phyloP scores from a whole-genome alignment of 2,888 invertebrate genomes.

The Spisula solida region DNA sequence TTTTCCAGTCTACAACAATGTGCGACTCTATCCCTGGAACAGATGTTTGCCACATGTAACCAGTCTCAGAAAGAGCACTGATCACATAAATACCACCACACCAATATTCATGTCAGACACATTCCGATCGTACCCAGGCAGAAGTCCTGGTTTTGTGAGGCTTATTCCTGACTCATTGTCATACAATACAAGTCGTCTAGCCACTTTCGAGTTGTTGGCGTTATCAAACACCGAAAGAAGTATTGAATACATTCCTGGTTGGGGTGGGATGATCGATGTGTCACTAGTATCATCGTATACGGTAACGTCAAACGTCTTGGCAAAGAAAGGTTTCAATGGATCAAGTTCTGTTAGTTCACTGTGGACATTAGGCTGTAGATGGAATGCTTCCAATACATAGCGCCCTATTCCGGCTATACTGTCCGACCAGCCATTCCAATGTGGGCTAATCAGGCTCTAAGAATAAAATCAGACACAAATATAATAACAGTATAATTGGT shows the following conservation, averaged over 20 bases:
- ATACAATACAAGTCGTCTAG: slow-evolving; percentile 71
- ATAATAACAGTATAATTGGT: too few species aligned
- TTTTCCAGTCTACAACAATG: slow-evolving; percentile 64
- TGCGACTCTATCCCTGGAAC: slow-evolving; percentile 26
- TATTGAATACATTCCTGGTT: slow-evolving; percentile 73
- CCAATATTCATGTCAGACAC: slow-evolving; percentile 28
- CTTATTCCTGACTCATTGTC: slow-evolving; percentile 70
- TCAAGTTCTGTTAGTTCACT: slow-evolving; percentile 38
- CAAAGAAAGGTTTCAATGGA: slow-evolving; percentile 26
- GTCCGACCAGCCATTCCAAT: slow-evolving; percentile 47
- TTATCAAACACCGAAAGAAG: slow-evolving; percentile 73
- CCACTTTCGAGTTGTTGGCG: slow-evolving; percentile 76
- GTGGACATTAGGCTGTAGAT: slow-evolving; percentile 20
- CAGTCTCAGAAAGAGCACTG: slow-evolving; percentile 64
- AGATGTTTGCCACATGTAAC: slow-evolving; percentile 68
- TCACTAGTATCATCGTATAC: not conserved
- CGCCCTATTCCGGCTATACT: slow-evolving; percentile 17
- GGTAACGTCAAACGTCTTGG: not conserved
- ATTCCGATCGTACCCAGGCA: not conserved
- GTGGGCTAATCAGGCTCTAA: slow-evolving; percentile 13
- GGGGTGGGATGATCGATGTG: slow-evolving; percentile 39
- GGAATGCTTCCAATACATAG: slow-evolving; percentile 38
- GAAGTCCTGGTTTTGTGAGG: slow-evolving; percentile 50
- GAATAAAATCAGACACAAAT: not conserved
- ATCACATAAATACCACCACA: slow-evolving; percentile 49